A percentile compares a stretch with the other conserved stretches of the same genome.
Conservation (phyloP, 1,140 invertebrate genomes). For the Drosophila kurseongensis region DNA sequence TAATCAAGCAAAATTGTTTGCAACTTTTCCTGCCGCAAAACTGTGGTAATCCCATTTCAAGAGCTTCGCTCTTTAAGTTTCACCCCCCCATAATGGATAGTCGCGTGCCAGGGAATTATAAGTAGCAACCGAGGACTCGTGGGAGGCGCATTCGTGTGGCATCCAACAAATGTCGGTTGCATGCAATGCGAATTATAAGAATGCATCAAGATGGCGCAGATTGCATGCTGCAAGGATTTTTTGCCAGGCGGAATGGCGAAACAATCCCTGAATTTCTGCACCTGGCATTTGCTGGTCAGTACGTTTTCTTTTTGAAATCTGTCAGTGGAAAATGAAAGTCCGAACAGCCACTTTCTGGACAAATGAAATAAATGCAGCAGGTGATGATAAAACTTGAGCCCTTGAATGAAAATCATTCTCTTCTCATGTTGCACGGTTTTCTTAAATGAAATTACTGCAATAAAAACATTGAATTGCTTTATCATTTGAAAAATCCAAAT, state of each 20-base stretch:
- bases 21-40: conserved; percentile 18
- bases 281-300: conserved; percentile 32
- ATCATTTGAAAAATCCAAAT: no score
- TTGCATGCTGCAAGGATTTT: conserved; percentile 36
- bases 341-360: conserved; percentile 6
- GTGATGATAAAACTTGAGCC: not conserved
- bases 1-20: conserved; percentile 64
- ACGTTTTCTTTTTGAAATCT: not conserved
- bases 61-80: conserved; percentile 34
- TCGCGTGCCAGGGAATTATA: conserved; percentile 62
- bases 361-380: conserved; percentile 11
- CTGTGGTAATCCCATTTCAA: conserved; percentile 15
- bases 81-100: conserved; percentile 44
- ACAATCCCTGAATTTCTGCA: conserved; percentile 39
- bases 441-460: no score
- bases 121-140: conserved; percentile 20
- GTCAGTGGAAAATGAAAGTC: conserved; percentile 21
- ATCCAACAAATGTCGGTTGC: conserved; percentile 44
- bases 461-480: no score
- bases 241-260: not conserved
- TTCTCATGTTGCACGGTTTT: no score
- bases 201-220: conserved; percentile 30
- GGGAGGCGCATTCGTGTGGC: conserved; percentile 17
- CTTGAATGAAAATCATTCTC: not conserved
- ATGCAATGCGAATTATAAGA: conserved; percentile 31